Evolutionary conservation across 2,888 invertebrate species (phyloP), one percentile per base, ranked within the genome.

Genomic region (Ligdia adustata): DNA sequence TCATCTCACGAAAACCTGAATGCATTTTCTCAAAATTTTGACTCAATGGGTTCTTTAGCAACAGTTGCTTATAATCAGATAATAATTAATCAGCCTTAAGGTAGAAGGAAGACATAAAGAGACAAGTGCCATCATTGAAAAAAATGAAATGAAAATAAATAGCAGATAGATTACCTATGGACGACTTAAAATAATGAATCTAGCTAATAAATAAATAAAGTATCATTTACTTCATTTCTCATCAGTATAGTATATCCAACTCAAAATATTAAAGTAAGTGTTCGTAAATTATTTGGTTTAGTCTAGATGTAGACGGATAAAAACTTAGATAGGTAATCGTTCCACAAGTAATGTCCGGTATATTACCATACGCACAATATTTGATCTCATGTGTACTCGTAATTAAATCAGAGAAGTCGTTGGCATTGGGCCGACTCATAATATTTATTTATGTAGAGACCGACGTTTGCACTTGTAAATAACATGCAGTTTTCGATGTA

Each of bases 361-460:
- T 9, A 26, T 37, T 29, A 37, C 31, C 44, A 32, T 31, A 31
- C 3, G 9, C 14, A 44, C 35, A 12, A 47, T 55, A 52, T 49
- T 52, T 16, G 37, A 32, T 5, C 33, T 28, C 28, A 11, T 16
- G 31, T 45, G 26, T n/a, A n/a, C n/a, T n/a, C n/a, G n/a, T 52
- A 52, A 57, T 58, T 52, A 51, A 59, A 47, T 51, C 45, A 46
- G 26, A 59, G 49, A 56, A 60, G 60, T 44, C 45, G 59, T 52
- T 60, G 60, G 49, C 65, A 67, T 63, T 67, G 64, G 51, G 39
- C 15, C 46, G 31, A 7, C 16, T 43, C 24, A 35, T 42, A 47
- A 50, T 55, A 49, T 60, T 58, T 55, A 52, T 55, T 42, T 34
- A 53, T 43, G 22, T 16, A 40, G 46, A 16, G 20, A 27, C 33